phyloP scores from a whole-genome alignment of 2,113 vertebrate species.

The Aegithalos caudatus region DNA sequence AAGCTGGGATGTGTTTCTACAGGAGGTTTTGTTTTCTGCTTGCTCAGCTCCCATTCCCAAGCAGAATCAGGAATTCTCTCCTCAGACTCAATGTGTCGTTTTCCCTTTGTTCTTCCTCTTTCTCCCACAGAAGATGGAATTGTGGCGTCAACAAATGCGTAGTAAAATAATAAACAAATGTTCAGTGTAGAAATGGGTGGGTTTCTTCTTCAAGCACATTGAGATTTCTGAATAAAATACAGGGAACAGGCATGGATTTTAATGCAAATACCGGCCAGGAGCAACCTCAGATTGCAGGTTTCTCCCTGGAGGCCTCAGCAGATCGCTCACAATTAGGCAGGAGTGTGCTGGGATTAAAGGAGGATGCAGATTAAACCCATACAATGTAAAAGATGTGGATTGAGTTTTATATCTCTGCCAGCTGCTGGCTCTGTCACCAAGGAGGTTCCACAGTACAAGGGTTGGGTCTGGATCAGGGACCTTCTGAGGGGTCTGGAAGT shows the following conservation, averaged over 20 bases:
- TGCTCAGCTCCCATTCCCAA: neutral
- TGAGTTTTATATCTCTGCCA: neutral
- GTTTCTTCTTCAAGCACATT: neutral
- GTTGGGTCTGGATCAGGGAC: neutral
- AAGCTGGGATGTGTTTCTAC: neutral
- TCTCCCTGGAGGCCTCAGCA: neutral
- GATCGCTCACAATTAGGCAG: neutral
- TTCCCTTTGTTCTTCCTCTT: neutral
- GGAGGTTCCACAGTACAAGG: neutral
- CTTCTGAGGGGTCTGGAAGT: rapidly evolving
- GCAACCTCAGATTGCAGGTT: neutral
- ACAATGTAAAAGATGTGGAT: neutral
- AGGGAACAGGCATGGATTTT: neutral
- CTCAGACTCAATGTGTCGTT: neutral
- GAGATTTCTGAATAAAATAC: neutral
- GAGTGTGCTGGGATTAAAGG: neutral
- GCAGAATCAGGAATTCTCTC: neutral
- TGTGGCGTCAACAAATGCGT: neutral
- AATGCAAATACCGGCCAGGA: neutral
- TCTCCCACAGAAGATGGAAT: neutral
- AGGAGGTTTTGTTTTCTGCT: neutral
- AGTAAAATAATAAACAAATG: neutral
- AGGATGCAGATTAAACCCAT: neutral
- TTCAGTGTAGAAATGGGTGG: neutral
- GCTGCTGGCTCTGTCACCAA: neutral